A percentile compares a stretch with the other conserved stretches of the same genome.
Evolutionary conservation across 2,113 vertebrate species (phyloP).

Genomic region (Eclectus roratus): DNA sequence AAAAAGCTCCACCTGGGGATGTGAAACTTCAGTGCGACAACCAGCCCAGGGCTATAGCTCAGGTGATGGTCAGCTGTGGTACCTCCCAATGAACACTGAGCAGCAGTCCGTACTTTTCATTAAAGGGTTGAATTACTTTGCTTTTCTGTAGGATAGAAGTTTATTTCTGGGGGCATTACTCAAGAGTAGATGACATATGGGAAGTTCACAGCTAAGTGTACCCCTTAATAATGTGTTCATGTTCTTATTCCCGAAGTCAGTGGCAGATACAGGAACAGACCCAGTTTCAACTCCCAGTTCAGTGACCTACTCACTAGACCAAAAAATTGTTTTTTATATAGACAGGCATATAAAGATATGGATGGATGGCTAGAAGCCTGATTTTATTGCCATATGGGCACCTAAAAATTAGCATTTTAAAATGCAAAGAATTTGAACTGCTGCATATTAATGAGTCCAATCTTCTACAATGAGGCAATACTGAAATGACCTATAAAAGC

Average conservation of each 20-base stretch:
- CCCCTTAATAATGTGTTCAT: background rate
- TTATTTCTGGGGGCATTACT: background rate
- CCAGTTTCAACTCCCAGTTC: constrained; percentile 18
- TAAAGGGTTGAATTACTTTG: background rate
- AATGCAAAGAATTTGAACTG: constrained; percentile 36
- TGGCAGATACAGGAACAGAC: constrained; percentile 9
- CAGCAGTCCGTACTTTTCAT: background rate
- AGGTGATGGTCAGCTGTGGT: background rate
- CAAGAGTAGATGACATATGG: background rate
- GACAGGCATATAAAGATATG: constrained; percentile 29
- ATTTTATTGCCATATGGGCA: constrained; percentile 59
- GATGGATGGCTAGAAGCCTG: constrained; percentile 55
- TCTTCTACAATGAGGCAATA: constrained; percentile 30
- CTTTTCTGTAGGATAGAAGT: background rate
- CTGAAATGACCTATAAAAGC: constrained; percentile 55
- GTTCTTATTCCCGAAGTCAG: constrained; percentile 31
- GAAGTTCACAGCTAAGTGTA: constrained; percentile 6
- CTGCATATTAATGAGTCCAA: constrained; percentile 50
- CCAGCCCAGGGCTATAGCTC: background rate
- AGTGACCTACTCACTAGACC: constrained; percentile 50
- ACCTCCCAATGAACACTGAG: background rate
- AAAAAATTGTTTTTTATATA: constrained; percentile 56
- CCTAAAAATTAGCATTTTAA: constrained; percentile 48
- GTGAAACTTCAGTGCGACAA: background rate
- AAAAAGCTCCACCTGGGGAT: background rate